Percentiles rank a stretch among this genome's conserved stretches.
Conservation (phyloP, 2,797 vertebrate genomes). For the Halcyon smyrnensis region DNA sequence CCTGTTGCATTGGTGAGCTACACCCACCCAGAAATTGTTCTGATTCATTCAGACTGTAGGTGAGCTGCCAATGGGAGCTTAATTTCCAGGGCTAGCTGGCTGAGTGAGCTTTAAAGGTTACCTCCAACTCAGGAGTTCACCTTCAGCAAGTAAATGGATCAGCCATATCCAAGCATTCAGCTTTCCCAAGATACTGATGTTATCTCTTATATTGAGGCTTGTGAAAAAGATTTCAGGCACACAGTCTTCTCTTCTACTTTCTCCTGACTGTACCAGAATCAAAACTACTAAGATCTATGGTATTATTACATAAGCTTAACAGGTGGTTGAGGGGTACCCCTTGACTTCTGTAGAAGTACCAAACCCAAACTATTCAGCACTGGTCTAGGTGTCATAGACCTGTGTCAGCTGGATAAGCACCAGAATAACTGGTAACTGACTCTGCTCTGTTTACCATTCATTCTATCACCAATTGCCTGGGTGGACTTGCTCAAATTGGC, state of each 20-base stretch:
- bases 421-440: not conserved
- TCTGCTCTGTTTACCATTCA: not conserved
- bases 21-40: slow-evolving; percentile 5
- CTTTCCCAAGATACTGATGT: not conserved
- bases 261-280: not conserved
- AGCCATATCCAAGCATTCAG: not conserved
- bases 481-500: not conserved
- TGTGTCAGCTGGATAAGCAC: not conserved
- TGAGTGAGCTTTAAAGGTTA: not conserved
- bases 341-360: not conserved
- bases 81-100: slow-evolving; percentile 14
- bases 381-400: not conserved
- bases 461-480: not conserved
- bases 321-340: not conserved
- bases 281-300: not conserved
- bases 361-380: not conserved
- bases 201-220: not conserved
- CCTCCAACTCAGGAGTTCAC: not conserved
- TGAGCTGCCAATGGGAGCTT: not conserved
- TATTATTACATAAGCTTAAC: not conserved
- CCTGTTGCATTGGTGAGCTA: not conserved
- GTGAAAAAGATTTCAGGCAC: not conserved
- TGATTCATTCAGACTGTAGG: slow-evolving; percentile 14
- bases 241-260: not conserved
- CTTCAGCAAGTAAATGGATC: not conserved